Evolutionary conservation across 1,140 invertebrate species (phyloP), one percentile per base, ranked within the genome.

Genomic region (Macrotrachela quadricornifera): DNA sequence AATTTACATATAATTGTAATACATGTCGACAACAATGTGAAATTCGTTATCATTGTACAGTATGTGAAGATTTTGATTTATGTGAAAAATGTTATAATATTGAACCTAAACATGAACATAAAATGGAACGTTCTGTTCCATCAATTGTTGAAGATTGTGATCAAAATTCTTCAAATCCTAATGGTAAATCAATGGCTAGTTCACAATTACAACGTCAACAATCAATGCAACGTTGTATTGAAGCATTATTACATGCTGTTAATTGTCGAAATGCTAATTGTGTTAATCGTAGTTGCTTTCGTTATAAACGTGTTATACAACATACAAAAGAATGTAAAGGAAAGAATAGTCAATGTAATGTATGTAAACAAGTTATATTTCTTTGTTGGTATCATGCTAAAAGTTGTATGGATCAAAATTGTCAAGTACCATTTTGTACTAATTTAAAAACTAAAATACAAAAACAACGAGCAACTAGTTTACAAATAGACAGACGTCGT

Each of bases 1-100:
- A 83, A 71, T 95, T 94, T 71, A 85, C 94, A 15, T 97, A 97
- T 73, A 96, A 87, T 15, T 99, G 94, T 74, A 97, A 99, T 75
- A 82, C 80, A 61, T 99, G 94, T 71, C 90, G 92, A 67, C 78
- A 77, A 59, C 81, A 85, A 60, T 87, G 96, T 30, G 90, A 96
- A 71, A 94, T 87, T 1, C 73, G 90, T 56, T 99, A 85, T 66
- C 91, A 97, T 69, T 99, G 92, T 73, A 86, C 83, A 54, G 79
- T 83, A 53, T 97, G 92, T 76, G 90, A 95, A 39, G 54, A 55
- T 16, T 55, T 50, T 40, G 54, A 55, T 30, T 18, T 55, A 30
- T 55, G 54, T 37, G 39, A 36, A 21, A 13, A n/a, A 21, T 55
- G 54, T 17, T 46, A 45, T 16, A 30, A 55, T 16, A 30, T 30